Percentiles rank a stretch among this genome's conserved stretches.
These are phyloP conservation scores for Patiria miniata DNA, from an alignment of 35 echinoderm and acorn worm species.

Conservation along the genomic window DNA sequence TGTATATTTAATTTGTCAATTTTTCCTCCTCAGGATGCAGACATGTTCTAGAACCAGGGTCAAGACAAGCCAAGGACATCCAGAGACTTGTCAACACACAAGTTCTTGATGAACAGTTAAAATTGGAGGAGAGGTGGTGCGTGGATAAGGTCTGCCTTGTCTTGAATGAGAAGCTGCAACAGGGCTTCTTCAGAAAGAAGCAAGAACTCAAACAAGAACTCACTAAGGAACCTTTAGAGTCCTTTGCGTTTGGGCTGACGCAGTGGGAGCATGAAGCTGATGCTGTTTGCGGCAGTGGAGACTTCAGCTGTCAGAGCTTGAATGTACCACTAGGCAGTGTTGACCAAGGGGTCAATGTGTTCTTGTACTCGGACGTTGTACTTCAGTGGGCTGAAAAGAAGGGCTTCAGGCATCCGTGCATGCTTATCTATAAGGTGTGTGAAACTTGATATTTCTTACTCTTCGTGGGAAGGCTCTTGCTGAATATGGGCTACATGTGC, in stretches of 20 bases:
- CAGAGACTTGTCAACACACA: neutral
- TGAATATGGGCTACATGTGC: too few relatives aligned
- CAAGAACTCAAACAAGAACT: neutral
- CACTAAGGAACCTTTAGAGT: neutral
- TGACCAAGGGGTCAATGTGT: conserved; percentile 7
- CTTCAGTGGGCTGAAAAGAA: neutral
- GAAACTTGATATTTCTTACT: too few relatives aligned
- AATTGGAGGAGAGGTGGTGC: neutral
- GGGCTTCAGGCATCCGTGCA: neutral
- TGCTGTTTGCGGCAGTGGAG: neutral
- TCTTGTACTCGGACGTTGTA: neutral
- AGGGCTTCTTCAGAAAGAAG: neutral
- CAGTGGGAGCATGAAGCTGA: neutral
- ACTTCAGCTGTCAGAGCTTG: neutral
- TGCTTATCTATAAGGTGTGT: conserved; percentile 12
- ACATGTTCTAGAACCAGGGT: neutral
- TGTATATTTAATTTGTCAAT: too few relatives aligned
- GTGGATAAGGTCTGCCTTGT: neutral
- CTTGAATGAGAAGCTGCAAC: neutral
- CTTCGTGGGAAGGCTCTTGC: too few relatives aligned
- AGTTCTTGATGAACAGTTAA: neutral
- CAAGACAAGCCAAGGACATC: neutral
- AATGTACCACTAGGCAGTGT: neutral
- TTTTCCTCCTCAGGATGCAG: neutral
- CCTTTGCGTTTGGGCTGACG: neutral